Evolutionary conservation across 2,113 vertebrate genomes (phyloP).

Genomic region (Hippocampus abdominalis): DNA sequence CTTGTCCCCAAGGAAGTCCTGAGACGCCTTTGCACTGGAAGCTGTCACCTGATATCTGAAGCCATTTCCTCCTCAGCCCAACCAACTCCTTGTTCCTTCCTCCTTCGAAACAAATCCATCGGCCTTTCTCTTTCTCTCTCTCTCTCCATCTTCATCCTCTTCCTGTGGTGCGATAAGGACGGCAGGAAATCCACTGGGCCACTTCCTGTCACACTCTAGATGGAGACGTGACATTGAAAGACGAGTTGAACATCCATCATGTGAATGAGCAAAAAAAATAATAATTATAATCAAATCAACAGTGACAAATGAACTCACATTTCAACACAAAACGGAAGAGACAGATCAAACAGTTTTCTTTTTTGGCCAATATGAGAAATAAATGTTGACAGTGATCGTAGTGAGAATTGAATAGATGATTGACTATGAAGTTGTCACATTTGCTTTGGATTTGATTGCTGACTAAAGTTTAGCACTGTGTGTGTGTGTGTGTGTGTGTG

Average conservation of each 20-base stretch:
- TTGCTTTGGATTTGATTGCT: background rate
- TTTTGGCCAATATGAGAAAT: no score
- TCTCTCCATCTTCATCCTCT: background rate
- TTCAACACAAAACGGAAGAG: background rate
- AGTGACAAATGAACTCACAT: background rate
- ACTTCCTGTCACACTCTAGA: conserved; percentile 6
- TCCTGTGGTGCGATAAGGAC: conserved; percentile 7
- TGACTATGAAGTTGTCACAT: background rate
- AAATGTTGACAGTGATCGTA: background rate
- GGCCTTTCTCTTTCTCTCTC: background rate
- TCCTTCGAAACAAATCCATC: background rate
- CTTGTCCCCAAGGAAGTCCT: background rate
- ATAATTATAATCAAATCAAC: background rate
- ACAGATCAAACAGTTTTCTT: no score
- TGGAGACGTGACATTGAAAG: background rate
- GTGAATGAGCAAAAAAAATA: background rate
- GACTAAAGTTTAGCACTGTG: background rate
- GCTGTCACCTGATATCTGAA: background rate
- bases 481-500: background rate
- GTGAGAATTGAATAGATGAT: background rate
- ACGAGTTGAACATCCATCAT: background rate
- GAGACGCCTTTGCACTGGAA: background rate
- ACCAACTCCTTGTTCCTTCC: background rate
- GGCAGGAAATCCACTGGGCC: background rate
- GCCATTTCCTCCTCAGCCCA: background rate